phyloP scores from a whole-genome alignment of 2,797 vertebrate species.

The Antennarius maculatus region DNA sequence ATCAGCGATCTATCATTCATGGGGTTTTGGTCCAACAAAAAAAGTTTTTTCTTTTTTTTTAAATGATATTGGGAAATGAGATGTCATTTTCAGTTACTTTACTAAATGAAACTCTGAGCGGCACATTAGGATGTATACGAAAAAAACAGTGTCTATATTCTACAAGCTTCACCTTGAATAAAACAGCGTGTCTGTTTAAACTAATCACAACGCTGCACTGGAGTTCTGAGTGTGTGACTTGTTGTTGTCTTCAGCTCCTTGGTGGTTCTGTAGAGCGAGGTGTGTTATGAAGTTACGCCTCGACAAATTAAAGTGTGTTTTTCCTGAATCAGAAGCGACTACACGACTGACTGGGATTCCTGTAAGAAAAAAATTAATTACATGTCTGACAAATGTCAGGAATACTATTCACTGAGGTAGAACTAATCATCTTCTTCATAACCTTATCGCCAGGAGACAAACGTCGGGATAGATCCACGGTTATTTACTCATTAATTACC shows the following conservation, averaged over 20 bases:
- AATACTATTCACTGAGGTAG: constrained; percentile 50
- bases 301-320: constrained; percentile 55
- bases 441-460: too few species aligned
- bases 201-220: constrained; percentile 32
- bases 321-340: constrained; percentile 43
- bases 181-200: constrained; percentile 22
- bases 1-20: too few species aligned
- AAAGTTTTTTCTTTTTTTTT: background rate
- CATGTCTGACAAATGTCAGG: constrained; percentile 51
- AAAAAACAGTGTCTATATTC: background rate
- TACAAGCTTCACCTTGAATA: constrained; percentile 14
- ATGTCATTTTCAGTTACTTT: too few species aligned
- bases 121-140: too few species aligned
- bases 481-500: constrained; percentile 34
- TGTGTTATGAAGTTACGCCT: constrained; percentile 43
- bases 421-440: constrained; percentile 42
- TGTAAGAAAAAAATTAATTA: constrained; percentile 48
- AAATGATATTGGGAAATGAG: background rate
- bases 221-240: constrained; percentile 26
- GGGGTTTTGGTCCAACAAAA: too few species aligned
- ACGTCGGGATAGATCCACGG: constrained; percentile 23
- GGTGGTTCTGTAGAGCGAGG: constrained; percentile 23
- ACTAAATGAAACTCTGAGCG: too few species aligned
- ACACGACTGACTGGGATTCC: constrained; percentile 24
- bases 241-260: constrained; percentile 34